A percentile compares a stretch with the other conserved stretches of the same genome.
These are phyloP conservation scores for Cercopithecus diana DNA, from an alignment of 2,797 vertebrate genomes.

Conservation along the genomic window DNA sequence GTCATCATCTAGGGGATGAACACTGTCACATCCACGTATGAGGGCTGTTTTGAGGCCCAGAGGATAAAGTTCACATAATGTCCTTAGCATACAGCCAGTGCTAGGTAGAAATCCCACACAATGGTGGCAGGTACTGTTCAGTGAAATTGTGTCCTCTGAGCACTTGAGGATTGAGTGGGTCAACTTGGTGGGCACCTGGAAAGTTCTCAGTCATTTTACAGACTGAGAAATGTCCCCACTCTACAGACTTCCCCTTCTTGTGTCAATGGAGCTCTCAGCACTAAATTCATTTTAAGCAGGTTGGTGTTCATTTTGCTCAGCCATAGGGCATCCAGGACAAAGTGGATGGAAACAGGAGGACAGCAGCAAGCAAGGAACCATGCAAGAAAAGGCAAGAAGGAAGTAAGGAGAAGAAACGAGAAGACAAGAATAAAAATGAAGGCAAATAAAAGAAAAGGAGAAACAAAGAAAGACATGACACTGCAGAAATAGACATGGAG, in stretches of 20 bases:
- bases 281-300: not conserved
- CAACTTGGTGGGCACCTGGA: not conserved
- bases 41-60: not conserved
- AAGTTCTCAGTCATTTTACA: rapidly evolving
- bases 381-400: no score
- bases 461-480: no score
- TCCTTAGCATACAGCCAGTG: rapidly evolving
- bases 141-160: not conserved
- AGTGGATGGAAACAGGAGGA: not conserved
- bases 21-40: no score
- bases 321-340: not conserved
- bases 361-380: rapidly evolving
- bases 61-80: not conserved
- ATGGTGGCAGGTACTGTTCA: rapidly evolving
- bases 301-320: rapidly evolving
- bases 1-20: not conserved
- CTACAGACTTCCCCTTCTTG: rapidly evolving
- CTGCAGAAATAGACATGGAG: not conserved
- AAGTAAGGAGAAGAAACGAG: not conserved
- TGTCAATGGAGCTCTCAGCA: rapidly evolving
- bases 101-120: no score
- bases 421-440: not conserved
- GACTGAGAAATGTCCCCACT: not conserved
- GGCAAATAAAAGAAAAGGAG: not conserved
- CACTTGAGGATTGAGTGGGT: rapidly evolving